phyloP scores from a whole-genome alignment of 2,113 vertebrate species.

The Perccottus glenii region DNA sequence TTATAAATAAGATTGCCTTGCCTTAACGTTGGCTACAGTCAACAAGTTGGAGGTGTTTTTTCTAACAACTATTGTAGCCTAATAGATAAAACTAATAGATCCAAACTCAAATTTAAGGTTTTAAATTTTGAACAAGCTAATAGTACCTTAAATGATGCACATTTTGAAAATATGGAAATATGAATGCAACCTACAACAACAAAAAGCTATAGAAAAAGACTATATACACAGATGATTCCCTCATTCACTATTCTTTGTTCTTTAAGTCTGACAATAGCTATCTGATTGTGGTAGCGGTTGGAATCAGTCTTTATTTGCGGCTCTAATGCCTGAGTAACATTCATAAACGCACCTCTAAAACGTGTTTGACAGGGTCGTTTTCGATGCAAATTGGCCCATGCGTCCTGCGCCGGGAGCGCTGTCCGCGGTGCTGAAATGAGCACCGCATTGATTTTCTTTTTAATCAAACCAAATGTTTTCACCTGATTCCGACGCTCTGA shows the following conservation, averaged over 20 bases:
- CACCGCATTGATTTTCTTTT: conserved; percentile 40
- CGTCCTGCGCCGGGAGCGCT: conserved; percentile 37
- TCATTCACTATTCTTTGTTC: not conserved
- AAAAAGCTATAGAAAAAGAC: not conserved
- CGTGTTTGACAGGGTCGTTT: conserved; percentile 65
- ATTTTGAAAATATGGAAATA: too few relatives aligned
- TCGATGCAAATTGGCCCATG: conserved; percentile 63
- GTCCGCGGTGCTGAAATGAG: conserved; percentile 47
- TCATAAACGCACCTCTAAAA: conserved; percentile 65
- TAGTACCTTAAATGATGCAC: too few relatives aligned
- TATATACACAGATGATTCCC: not conserved
- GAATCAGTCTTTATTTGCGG: conserved; percentile 38
- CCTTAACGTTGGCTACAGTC: too few relatives aligned
- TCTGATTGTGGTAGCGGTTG: conserved; percentile 14
- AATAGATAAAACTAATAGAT: too few relatives aligned
- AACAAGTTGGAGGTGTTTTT: too few relatives aligned
- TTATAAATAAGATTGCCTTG: too few relatives aligned
- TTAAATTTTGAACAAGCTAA: too few relatives aligned
- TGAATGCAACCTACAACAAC: too few relatives aligned
- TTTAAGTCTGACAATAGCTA: conserved; percentile 5
- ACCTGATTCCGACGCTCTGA: conserved; percentile 62
- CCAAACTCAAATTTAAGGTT: too few relatives aligned
- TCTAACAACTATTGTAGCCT: too few relatives aligned
- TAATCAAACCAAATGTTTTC: conserved; percentile 48
- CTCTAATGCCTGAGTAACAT: conserved; percentile 54